Base-by-base conservation (phyloP, 92 coral and sea anemone genomes). In the Phenganax stokvisi region DNA sequence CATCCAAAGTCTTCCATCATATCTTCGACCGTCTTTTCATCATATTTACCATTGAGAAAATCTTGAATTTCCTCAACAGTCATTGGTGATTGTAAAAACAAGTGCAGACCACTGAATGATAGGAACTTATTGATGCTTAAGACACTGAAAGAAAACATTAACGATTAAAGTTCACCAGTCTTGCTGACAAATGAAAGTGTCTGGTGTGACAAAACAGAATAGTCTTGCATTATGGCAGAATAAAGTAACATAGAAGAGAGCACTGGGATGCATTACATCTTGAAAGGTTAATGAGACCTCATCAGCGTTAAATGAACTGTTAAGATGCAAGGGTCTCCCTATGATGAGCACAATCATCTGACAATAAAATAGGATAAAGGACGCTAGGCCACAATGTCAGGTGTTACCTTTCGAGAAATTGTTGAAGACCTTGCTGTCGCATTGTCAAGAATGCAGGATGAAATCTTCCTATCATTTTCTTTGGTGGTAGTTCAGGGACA, bases 11-110 rank as follows among this genome's bases (percentile, higher is more conserved):
- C 82, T 29, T 44, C 62, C 52, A 93, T 62, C 37, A 93, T 75
- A 52, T 86, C 91, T 30, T 93, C 97, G 11, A 90, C 94, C 9
- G 91, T 81, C 47, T 90, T 72, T n/a, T 90, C 83, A 60, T 88
- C 87, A 76, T 85, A 89, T 83, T 90, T 89, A 13, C 97, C 98
- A 20, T 88, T 85, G 53, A 93, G 86, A 82, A 90, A 93, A 28
- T 80, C 85, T 52, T 93, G 89, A 44, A 93, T 93, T 87, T 93
- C 92, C 20, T 80, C 80, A 6, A 85, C 54, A 56, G 97, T 85
- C 30, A 93, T 91, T 67, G 90, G 90, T 17, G 92, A 92, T 90
- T 93, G 98, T 80, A 93, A 88, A 85, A 93, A 93, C 70, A 93
- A 85, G 76, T 93, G 98, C 30, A 93, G 92, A 67, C 98, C 98